These are phyloP conservation scores for human (Homo sapiens) DNA, from an alignment of 2,113 vertebrate genomes.

Conservation along the genomic window DNA sequence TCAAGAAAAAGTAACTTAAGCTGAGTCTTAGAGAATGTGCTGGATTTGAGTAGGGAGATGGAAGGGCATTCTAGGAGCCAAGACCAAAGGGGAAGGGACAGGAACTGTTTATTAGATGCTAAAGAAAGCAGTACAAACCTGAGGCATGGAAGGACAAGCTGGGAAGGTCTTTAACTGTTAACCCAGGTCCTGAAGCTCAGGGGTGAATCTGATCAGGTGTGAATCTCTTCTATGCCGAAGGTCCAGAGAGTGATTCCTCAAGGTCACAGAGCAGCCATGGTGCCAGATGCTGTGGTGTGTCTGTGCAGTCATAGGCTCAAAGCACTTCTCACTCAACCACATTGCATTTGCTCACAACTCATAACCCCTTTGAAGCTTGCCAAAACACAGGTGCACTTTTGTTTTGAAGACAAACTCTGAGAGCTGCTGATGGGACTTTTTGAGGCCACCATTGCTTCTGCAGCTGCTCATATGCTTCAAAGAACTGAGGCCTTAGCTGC, in stretches of 20 bases:
- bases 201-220: background rate
- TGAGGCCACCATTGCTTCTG: background rate
- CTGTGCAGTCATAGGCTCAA: background rate
- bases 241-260: background rate
- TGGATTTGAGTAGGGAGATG: background rate
- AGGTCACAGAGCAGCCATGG: background rate
- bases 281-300: background rate
- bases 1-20: background rate
- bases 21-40: background rate
- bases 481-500: background rate
- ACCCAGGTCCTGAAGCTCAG: background rate
- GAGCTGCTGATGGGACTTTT: background rate
- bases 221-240: background rate
- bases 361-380: slow-evolving; percentile 45
- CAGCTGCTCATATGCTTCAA: slow-evolving; percentile 43
- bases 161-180: background rate
- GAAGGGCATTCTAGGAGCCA: background rate
- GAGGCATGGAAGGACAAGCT: background rate
- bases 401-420: slow-evolving; percentile 50
- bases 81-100: background rate
- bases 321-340: background rate
- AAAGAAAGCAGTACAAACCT: background rate
- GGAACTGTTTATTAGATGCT: background rate
- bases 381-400: slow-evolving; percentile 66
- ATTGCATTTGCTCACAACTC: background rate